Conservation (phyloP, 2,113 vertebrate genomes). For the Myanophis thanlyinensis region DNA sequence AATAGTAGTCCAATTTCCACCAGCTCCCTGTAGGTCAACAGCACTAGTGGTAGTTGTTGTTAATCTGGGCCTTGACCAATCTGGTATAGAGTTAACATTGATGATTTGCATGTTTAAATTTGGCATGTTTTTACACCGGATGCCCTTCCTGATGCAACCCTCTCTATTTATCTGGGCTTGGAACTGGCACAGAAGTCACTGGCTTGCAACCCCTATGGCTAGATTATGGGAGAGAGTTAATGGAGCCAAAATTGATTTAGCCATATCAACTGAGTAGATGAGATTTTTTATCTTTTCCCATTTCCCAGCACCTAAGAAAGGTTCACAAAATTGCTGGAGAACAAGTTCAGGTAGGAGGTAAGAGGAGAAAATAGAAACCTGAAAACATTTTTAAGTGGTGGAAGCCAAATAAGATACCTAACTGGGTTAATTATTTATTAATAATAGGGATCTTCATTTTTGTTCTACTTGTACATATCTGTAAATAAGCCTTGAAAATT, state of each 20-base stretch:
- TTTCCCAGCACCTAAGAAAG: neutral
- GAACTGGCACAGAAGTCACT: no score
- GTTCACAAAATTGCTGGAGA: neutral
- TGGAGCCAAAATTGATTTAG: neutral
- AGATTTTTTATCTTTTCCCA: neutral
- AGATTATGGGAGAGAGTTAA: neutral
- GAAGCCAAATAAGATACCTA: neutral
- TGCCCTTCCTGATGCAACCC: no score
- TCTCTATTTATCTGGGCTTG: no score
- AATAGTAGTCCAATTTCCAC: no score
- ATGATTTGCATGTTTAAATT: no score
- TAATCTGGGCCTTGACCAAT: no score
- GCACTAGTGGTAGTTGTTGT: no score
- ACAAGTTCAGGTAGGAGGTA: neutral
- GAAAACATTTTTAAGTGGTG: neutral
- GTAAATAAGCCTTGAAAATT: neutral
- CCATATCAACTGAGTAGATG: neutral
- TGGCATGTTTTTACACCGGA: no score
- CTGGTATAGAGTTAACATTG: no score
- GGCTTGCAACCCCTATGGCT: no score
- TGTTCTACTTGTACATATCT: neutral
- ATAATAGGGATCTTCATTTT: neutral
- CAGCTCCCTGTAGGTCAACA: no score
- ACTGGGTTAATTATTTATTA: neutral
- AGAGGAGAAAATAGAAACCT: neutral